Conservation (phyloP, 2,797 vertebrate genomes). For the Acrossocheilus fasciatus region DNA sequence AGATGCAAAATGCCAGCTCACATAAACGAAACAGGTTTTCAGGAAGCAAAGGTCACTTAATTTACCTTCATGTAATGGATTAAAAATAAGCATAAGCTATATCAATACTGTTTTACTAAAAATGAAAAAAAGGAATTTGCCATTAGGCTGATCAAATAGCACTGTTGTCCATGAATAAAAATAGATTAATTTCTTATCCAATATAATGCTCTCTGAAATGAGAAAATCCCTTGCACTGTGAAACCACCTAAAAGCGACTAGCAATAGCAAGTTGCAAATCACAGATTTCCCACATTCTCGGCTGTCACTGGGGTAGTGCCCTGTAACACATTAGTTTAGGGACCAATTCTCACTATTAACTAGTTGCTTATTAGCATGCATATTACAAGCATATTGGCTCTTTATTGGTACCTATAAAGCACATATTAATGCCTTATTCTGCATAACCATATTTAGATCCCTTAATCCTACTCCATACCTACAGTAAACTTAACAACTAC, state of each 20-base stretch:
- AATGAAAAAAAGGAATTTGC: neutral
- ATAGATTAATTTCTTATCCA: conserved; percentile 1
- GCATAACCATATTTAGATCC: neutral
- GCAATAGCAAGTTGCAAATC: neutral
- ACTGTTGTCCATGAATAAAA: neutral
- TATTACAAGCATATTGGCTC: neutral
- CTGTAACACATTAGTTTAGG: neutral
- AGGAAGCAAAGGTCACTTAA: conserved; percentile 20
- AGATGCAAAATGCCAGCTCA: conserved; percentile 38
- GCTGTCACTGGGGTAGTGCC: neutral
- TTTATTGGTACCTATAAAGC: neutral
- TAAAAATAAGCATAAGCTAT: conserved; percentile 17
- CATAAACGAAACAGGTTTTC: conserved; percentile 4
- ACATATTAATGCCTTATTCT: neutral
- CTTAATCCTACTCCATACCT: neutral
- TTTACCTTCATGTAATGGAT: conserved; percentile 11
- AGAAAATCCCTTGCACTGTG: neutral
- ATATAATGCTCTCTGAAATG: conserved; percentile 13
- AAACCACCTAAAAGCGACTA: neutral
- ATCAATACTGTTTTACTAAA: neutral
- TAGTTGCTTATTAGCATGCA: neutral
- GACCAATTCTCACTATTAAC: neutral
- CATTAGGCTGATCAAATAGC: conserved; percentile 6
- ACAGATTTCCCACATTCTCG: neutral
- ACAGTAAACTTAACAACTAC: neutral